Percentiles rank a stretch among this genome's conserved stretches.
These are phyloP conservation scores for Gnathochromis pfefferi DNA, from an alignment of 2,113 vertebrate genomes.

Conservation along the genomic window DNA sequence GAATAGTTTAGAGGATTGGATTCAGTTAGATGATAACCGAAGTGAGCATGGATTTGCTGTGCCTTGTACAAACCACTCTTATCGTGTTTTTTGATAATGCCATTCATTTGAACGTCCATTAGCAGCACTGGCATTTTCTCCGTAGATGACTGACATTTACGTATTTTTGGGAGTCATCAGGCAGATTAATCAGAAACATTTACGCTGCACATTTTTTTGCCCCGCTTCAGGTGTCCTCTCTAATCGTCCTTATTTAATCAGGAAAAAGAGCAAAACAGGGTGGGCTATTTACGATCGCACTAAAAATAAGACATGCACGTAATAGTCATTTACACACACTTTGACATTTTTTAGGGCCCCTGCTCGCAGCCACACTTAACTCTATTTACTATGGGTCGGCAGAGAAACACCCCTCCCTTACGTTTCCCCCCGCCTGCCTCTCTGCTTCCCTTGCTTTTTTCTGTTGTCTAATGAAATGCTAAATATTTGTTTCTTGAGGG, in stretches of 20 bases:
- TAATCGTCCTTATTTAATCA: conserved; percentile 46
- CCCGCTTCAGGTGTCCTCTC: conserved; percentile 46
- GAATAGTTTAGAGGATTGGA: background rate
- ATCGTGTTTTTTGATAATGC: background rate
- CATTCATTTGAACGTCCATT: conserved; percentile 2
- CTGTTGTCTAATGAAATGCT: conserved; percentile 46
- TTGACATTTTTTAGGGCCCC: conserved; percentile 57
- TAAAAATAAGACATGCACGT: conserved; percentile 20
- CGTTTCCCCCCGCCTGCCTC: background rate
- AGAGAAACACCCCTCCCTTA: conserved; percentile 9
- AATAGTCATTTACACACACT: conserved; percentile 46
- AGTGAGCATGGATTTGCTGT: background rate
- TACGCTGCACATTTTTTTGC: background rate
- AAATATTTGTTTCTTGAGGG: conserved; percentile 57
- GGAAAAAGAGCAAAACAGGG: background rate
- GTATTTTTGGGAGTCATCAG: conserved; percentile 34
- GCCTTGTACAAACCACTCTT: background rate
- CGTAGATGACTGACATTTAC: conserved; percentile 51
- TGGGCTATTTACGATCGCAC: background rate
- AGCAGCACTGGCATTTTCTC: conserved; percentile 24
- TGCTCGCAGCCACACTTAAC: conserved; percentile 52
- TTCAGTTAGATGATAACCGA: background rate
- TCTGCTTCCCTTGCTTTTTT: background rate
- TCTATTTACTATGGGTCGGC: conserved; percentile 47
- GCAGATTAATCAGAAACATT: conserved; percentile 27